These are phyloP conservation scores for Ooceraea biroi DNA, from an alignment of 1,140 invertebrate species.

Conservation along the genomic window DNA sequence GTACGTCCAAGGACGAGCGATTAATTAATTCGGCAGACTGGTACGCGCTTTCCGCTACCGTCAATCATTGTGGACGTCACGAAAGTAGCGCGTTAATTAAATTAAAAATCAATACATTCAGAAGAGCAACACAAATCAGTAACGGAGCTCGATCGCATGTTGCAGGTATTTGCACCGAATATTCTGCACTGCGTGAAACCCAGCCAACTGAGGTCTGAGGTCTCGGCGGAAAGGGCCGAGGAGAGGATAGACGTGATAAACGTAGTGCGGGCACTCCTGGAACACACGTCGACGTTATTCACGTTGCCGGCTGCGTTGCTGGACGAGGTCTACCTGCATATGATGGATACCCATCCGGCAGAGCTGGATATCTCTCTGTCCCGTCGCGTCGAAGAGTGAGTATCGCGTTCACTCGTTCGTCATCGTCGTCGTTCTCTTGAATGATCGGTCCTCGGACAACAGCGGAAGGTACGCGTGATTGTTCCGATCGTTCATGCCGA, in stretches of 20 bases:
- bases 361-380: conserved; percentile 89
- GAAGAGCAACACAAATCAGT: neutral
- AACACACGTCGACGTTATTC: conserved; percentile 92
- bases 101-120: neutral
- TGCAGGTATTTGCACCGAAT: conserved; percentile 95
- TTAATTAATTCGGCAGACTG: conserved; percentile 24
- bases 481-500: neutral
- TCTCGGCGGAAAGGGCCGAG: conserved; percentile 90
- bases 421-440: neutral
- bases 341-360: conserved; percentile 93
- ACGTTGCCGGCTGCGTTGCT: conserved; percentile 92
- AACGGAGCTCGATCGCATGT: neutral
- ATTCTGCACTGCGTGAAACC: conserved; percentile 93
- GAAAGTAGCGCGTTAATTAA: conserved; percentile 6
- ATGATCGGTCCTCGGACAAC: neutral
- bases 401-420: conserved; percentile 25
- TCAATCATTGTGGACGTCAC: neutral
- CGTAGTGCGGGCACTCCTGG: conserved; percentile 93
- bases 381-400: conserved; percentile 88
- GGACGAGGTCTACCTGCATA: conserved; percentile 94
- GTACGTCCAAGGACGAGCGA: neutral
- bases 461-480: neutral
- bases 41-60: neutral
- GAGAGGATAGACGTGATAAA: conserved; percentile 96
- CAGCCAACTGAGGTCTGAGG: conserved; percentile 88